Evolutionary conservation across 2,888 invertebrate genomes (phyloP), one percentile per base, ranked within the genome.

Genomic region (Lasioglossum zephyrum): DNA sequence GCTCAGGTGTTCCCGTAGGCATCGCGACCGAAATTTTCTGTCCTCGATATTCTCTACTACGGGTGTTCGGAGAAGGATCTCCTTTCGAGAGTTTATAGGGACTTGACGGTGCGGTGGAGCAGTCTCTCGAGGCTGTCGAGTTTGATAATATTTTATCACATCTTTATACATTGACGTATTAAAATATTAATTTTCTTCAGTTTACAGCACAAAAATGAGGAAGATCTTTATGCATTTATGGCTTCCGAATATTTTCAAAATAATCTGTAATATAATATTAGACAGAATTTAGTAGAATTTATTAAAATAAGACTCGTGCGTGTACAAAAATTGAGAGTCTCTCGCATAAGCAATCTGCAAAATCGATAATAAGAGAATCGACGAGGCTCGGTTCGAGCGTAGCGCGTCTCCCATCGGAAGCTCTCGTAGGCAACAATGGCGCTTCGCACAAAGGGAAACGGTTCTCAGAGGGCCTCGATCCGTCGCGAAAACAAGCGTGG

Each of bases 401-500:
- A 1, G 26, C 60, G 13, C 60, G 60, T 60, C 26, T 31, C 26
- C 13, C 26, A 26, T 16, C 36, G 66, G 66, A 36, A 66, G 22
- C 69, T 9, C 5, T 39, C 9, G 22, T 9, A 60, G 26, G 66
- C 60, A 44, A 41, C 44, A 60, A 63, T 41, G 63, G 26, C 41
- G 75, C 44, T 16, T 60, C 36, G 13, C 8, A 77, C 47, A 77
- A 77, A 72, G 47, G 44, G 44, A 36, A 63, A 44, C 63, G 63
- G 60, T 76, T 76, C 70, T 44, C 44, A 63, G 47, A 49, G 31
- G 49, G 49, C 47, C 31, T n/a, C 8, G 69, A 75, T 39, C 0
- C 13, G n/a, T 13, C 3, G 26, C 22, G 31, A 39, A 81, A 78
- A 81, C 72, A 78, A 72, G 22, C 69, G 69, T n/a, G 53, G 73